Percentiles rank a stretch among this genome's conserved stretches.
Evolutionary conservation across 2,888 invertebrate species (phyloP).

Genomic region (Ochropleura leucogaster): DNA sequence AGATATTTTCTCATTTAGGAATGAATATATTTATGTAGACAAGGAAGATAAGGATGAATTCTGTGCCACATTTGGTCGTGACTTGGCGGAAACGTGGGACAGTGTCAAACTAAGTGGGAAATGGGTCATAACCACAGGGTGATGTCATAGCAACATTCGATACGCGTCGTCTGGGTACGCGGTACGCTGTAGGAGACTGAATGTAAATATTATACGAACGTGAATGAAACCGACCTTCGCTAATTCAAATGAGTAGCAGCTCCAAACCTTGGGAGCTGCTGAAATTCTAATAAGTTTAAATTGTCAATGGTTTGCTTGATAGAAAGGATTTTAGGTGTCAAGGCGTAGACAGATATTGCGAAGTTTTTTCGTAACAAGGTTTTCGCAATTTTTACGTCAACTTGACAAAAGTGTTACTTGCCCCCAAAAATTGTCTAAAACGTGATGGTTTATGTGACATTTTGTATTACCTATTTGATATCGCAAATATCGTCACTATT

Average conservation of each 20-base stretch:
- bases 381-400: background rate
- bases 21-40: conserved; percentile 9
- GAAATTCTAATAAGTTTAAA: conserved; percentile 38
- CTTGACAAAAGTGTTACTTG: background rate
- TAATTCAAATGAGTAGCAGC: conserved; percentile 42
- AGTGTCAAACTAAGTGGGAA: conserved; percentile 48
- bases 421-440: background rate
- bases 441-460: background rate
- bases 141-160: conserved; percentile 59
- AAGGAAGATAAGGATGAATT: conserved; percentile 18
- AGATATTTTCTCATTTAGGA: conserved; percentile 18
- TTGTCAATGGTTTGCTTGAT: conserved; percentile 34
- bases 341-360: conserved; percentile 3
- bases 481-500: background rate
- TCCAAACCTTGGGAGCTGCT: conserved; percentile 34
- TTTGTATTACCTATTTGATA: background rate
- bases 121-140: conserved; percentile 54
- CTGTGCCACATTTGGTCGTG: conserved; percentile 16
- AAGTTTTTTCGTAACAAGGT: background rate
- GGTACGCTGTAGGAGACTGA: conserved; percentile 23
- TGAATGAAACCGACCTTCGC: conserved; percentile 58
- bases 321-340: conserved; percentile 11
- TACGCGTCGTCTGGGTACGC: conserved; percentile 35
- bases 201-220: conserved; percentile 57
- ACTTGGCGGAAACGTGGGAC: conserved; percentile 33